Base-by-base conservation (phyloP, 2,113 vertebrate species). In the Physeter macrocephalus region DNA sequence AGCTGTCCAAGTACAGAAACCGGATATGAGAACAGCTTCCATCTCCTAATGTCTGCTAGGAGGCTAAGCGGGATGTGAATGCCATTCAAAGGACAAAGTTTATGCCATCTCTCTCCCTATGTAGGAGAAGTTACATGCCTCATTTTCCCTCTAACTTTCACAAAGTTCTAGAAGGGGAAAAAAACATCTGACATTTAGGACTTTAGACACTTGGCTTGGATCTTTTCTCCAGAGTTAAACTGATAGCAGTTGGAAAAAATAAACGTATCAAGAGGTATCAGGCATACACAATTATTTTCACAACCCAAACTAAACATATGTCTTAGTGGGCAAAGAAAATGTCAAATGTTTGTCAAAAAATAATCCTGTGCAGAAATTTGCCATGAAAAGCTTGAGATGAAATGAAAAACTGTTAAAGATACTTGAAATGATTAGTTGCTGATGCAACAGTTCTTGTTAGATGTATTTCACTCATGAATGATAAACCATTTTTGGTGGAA, bases 261-360 rank as follows among this genome's bases (percentile, higher is more conserved):
- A 96, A 93, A 93, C 66, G 4, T 61, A 90, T 43, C 74, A 78
- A 90, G 59, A 93, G 8, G 36, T 52, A 95, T 77, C 71, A 80
- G 62, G 66, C 29, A 95, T 71, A 59, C 46, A 59, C 20, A 92
- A 67, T 94, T 96, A 77, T 84, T 96, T 97, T 94, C 43, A 95
- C 41, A 90, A 96, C 11, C 92, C 86, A 69, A 96, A 93, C 54
- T 77, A 96, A 94, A 84, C 64, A 96, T 93, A 96, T 57, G 29
- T 74, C 77, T 93, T 62, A 23, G 20, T 78, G 36, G 67, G 85
- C 41, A 94, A 90, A 90, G 87, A 97, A 93, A 97, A 97, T 75
- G 94, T 91, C 86, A 96, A 91, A 66, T 71, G 87, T 94, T 86
- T 94, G 66, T 88, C 66, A 90, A 59, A 93, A 97, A 90, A 62